A percentile compares a stretch with the other conserved stretches of the same genome.
Conservation (phyloP, 37 sponge, comb jelly and placozoan species). For the Dysidea cf. avara region DNA sequence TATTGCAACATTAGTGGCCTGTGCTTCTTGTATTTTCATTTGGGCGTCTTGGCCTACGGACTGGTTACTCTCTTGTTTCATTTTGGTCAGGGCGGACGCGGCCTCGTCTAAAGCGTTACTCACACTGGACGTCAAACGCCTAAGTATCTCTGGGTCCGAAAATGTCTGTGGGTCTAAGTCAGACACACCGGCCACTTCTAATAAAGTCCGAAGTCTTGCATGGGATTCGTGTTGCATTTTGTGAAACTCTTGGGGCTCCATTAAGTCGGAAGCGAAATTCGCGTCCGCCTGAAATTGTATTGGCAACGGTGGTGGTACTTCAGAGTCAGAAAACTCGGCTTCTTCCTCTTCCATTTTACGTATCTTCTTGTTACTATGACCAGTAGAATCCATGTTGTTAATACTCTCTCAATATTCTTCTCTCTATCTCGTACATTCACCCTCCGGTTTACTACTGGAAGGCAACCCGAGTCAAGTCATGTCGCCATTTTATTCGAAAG, state of each 20-base stretch:
- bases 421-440: too few species aligned
- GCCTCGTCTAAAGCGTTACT: conserved; percentile 82
- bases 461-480: too few species aligned
- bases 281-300: conserved; percentile 30
- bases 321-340: conserved; percentile 24
- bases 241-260: conserved; percentile 44
- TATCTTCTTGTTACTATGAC: too few species aligned
- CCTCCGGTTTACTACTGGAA: too few species aligned
- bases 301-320: too few species aligned
- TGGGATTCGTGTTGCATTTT: conserved; percentile 68
- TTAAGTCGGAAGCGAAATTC: conserved; percentile 32
- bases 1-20: too few species aligned
- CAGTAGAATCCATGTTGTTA: too few species aligned
- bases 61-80: conserved; percentile 59
- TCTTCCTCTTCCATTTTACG: too few species aligned
- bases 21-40: too few species aligned
- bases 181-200: conserved; percentile 77
- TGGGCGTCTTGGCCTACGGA: conserved; percentile 28
- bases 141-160: conserved; percentile 82
- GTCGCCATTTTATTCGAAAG: too few species aligned
- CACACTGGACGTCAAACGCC: conserved; percentile 73
- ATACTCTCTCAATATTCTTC: too few species aligned
- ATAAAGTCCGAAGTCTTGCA: conserved; percentile 59
- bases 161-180: conserved; percentile 70
- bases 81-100: conserved; percentile 70